Evolutionary conservation across 2,888 invertebrate species (phyloP).

Genomic region (Melikaiella ostensackeni): DNA sequence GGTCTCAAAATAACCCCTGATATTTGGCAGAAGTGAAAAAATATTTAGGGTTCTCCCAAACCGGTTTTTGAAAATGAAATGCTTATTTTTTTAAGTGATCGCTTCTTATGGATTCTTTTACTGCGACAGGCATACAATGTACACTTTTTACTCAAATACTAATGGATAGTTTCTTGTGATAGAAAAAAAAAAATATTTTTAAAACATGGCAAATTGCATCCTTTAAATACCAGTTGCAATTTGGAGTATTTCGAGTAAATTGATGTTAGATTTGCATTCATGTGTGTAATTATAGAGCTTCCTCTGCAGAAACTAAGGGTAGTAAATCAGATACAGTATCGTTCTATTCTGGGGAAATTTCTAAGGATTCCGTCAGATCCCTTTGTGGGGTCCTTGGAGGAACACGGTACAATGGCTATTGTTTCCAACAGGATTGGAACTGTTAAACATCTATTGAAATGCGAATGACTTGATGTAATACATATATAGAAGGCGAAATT

Average conservation of each 20-base stretch:
- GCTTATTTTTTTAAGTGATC: too few relatives aligned
- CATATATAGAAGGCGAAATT: slow-evolving; percentile 40
- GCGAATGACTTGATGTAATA: slow-evolving; percentile 34
- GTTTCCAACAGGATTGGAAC: slow-evolving; percentile 26
- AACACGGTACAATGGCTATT: slow-evolving; percentile 24
- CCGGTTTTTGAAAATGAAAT: too few relatives aligned
- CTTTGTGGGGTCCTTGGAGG: slow-evolving; percentile 29
- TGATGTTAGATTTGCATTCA: neutral
- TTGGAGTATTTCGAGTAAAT: neutral
- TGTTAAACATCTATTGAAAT: slow-evolving; percentile 28
- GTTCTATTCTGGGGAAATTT: slow-evolving; percentile 26
- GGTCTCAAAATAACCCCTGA: too few relatives aligned
- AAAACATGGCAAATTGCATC: neutral
- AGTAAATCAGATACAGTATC: slow-evolving; percentile 32
- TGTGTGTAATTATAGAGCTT: slow-evolving; percentile 2
- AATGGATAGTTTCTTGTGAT: too few relatives aligned
- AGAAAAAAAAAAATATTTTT: neutral
- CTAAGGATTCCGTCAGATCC: slow-evolving; percentile 34
- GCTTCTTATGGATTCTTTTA: too few relatives aligned
- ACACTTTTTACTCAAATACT: too few relatives aligned
- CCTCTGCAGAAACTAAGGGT: neutral
- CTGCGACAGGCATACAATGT: too few relatives aligned
- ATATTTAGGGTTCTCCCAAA: too few relatives aligned
- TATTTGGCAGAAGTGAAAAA: too few relatives aligned
- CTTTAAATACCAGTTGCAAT: neutral